Base-by-base conservation (phyloP, 2,888 invertebrate species). In the Augiades crinisus region DNA sequence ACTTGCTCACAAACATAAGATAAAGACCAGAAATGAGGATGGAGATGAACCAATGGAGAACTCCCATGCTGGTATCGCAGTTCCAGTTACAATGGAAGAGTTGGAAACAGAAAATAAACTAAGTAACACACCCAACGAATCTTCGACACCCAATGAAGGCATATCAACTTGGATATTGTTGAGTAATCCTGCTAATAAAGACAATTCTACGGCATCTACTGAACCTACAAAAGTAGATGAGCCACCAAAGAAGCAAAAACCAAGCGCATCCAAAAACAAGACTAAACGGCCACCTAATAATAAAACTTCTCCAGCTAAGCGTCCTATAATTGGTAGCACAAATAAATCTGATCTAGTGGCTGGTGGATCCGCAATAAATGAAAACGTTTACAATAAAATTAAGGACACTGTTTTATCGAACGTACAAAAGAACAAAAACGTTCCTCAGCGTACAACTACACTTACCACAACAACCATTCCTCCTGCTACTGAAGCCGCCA, bases 81-180 rank as follows among this genome's bases (percentile, higher is more conserved):
- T 93, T 55, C 93, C 93, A 0, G 78, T 94, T 4, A 90, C 92
- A 1, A 89, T 92, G 60, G 93, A 93, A 60, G 93, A 93, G 55
- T 65, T 92, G 0, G 92, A 92, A 67, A 78, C 87, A 6, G 92
- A 92, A 64, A 88, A 83, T 45, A 90, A 89, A 67, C 70, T 91
- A 17, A 64, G 62, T 38, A 75, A 64, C 8, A 53, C 47, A 2
- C 37, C 58, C 12, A 67, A 61, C 41, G 75, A 90, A 64, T 81
- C 85, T 50, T 92, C 89, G 51, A 94, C 90, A 40, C 91, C 91
- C 16, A 91, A 91, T 47, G 92, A 92, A 68, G 94, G 94, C 0
- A 89, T 95, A 55, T 95, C 95, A 0, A 95, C 95, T 0, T 95
- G 95, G 95, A 93, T 95, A 55, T 82, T 95, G 12, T 72, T 95